Base-by-base conservation (phyloP, 2,113 vertebrate genomes). In the Antechinus stuartii region DNA sequence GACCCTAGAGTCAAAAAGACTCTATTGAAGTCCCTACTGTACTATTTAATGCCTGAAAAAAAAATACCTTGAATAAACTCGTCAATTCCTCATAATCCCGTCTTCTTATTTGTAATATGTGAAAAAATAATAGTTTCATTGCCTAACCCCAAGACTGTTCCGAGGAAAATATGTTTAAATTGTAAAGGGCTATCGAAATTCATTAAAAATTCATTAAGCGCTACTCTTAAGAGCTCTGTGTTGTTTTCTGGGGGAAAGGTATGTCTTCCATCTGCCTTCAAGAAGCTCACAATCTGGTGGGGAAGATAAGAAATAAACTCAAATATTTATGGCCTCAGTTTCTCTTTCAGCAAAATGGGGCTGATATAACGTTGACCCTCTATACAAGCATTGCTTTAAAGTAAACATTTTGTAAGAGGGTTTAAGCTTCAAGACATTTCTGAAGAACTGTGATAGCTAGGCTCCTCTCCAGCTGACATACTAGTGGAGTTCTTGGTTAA, bases 331-430 rank as follows among this genome's bases (percentile, higher is more conserved):
- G 35, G 12, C 19, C n/a, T 84, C 68, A 42, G n/a, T 22, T 84
- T 42, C 68, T 42, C 16, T 84, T 35, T 84, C 19, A 42, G 6
- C 1, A 42, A 84, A 84, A 84, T 42, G n/a, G 6, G n/a, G n/a
- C 6, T 8, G 19, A 2, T 42, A 42, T 23, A 19, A 42, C n/a
- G 23, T 42, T 22, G 35, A 42, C 8, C 5, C 1, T n/a, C 0
- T 42, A 84, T 6, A 22, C 2, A n/a, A 42, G 19, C 68, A 42
- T 8, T 84, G 68, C 23, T 42, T 84, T 76, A 76, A 84, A 84
- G 68, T 42, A 42, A 84, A 8, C 19, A 8, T 42, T 84, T 84
- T 42, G 42, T 14, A 16, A 16, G 61, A 68, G 16, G 16, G 1
- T 84, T 84, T 84, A 84, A 6, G 42, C 19, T 84, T 42, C 5